phyloP scores from a whole-genome alignment of 2,888 invertebrate species.

The Drosophila melanosoma region DNA sequence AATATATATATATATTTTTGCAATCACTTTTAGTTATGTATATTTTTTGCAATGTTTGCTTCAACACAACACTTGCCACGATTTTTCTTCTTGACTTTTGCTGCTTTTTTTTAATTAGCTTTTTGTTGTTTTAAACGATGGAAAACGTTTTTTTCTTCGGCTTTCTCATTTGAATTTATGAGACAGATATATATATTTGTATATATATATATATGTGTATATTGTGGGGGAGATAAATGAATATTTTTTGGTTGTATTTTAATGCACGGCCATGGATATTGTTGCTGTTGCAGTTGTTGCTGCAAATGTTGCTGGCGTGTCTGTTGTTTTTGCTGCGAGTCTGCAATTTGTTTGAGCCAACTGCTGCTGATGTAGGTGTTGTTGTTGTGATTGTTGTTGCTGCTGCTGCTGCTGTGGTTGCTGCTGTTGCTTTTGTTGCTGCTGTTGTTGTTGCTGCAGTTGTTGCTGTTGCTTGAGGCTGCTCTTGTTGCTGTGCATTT shows the following conservation, averaged over 20 bases:
- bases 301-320: conserved; percentile 27
- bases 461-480: conserved; percentile 38
- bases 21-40: conserved; percentile 35
- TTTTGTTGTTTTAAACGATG: conserved; percentile 51
- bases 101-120: conserved; percentile 33
- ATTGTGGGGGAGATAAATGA: neutral
- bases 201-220: neutral
- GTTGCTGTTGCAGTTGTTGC: conserved; percentile 29
- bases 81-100: conserved; percentile 25
- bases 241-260: conserved; percentile 17
- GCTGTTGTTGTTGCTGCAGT: conserved; percentile 32
- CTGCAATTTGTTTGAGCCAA: conserved; percentile 22
- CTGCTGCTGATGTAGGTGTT: conserved; percentile 21
- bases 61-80: conserved; percentile 39
- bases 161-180: conserved; percentile 73
- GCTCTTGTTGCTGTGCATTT: conserved; percentile 46
- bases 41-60: conserved; percentile 41
- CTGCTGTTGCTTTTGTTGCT: conserved; percentile 26
- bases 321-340: conserved; percentile 14
- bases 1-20: conserved; percentile 24
- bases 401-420: conserved; percentile 25
- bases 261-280: conserved; percentile 40
- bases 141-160: conserved; percentile 73
- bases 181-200: conserved; percentile 5
- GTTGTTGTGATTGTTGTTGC: conserved; percentile 23